Percentiles rank a stretch among this genome's conserved stretches.
Evolutionary conservation across 2,797 vertebrate species (phyloP).

Genomic region (Channa striata): DNA sequence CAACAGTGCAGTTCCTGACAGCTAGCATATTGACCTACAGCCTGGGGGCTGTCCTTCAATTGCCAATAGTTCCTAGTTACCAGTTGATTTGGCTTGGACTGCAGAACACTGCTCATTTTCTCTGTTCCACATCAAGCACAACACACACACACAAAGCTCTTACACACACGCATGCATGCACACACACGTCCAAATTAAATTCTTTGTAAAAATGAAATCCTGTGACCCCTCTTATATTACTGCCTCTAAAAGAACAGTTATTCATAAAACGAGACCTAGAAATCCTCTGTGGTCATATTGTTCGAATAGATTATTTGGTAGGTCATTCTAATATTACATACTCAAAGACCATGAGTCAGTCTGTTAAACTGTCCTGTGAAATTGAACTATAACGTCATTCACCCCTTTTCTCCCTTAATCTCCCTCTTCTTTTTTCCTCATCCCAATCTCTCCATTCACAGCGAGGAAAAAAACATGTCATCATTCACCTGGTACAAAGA

Average conservation of each 20-base stretch:
- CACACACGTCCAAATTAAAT: conserved; percentile 20
- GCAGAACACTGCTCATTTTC: conserved; percentile 44
- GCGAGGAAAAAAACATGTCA: conserved; percentile 62
- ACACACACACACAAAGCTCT: background rate
- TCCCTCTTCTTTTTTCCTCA: conserved; percentile 5
- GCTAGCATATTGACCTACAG: conserved; percentile 63
- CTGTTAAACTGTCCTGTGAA: conserved; percentile 16
- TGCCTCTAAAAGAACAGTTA: background rate
- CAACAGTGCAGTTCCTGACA: conserved; percentile 11
- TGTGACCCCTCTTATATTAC: conserved; percentile 1
- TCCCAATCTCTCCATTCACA: conserved; percentile 16
- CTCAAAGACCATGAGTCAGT: background rate
- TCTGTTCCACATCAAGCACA: conserved; percentile 48
- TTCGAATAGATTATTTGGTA: background rate
- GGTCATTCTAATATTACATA: conserved; percentile 9
- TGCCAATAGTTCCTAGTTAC: conserved; percentile 59
- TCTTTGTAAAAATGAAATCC: conserved; percentile 5
- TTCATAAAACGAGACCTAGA: conserved; percentile 7
- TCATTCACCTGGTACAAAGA: conserved; percentile 53
- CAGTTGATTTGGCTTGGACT: conserved; percentile 52
- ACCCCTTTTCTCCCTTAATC: conserved; percentile 11
- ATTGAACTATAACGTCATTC: conserved; percentile 3
- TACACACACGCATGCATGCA: too few species aligned
- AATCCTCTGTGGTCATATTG: background rate
- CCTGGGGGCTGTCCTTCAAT: conserved; percentile 36